Percentiles rank a stretch among this genome's conserved stretches.
These are phyloP conservation scores for Cinclus cinclus DNA, from an alignment of 2,113 vertebrate species.

Conservation along the genomic window DNA sequence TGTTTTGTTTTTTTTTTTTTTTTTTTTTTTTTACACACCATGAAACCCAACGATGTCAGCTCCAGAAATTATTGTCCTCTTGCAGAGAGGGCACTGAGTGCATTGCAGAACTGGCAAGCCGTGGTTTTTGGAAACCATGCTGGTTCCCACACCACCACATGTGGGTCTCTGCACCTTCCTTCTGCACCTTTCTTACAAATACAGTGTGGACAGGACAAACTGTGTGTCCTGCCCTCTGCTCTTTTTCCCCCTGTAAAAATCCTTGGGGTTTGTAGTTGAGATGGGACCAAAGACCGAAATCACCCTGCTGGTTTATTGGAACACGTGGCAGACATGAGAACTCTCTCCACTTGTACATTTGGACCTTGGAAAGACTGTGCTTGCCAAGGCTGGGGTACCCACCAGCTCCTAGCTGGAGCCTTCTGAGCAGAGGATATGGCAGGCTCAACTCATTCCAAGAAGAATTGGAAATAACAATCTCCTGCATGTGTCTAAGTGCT, in stretches of 20 bases:
- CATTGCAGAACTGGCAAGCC: fast-evolving
- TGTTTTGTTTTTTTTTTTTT: background rate
- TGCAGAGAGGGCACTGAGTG: background rate
- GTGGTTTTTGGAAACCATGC: background rate
- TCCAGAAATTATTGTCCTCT: background rate
- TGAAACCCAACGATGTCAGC: background rate
- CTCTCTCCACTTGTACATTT: background rate
- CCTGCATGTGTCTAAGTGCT: constrained; percentile 35
- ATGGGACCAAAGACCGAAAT: background rate
- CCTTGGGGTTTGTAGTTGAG: background rate
- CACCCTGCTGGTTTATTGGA: background rate
- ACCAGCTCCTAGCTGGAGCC: background rate
- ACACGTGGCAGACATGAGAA: background rate
- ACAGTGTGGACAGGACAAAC: background rate
- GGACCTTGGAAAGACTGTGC: background rate
- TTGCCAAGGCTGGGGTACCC: background rate
- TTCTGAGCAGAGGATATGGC: constrained; percentile 6
- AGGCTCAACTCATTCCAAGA: constrained; percentile 42
- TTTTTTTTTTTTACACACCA: background rate
- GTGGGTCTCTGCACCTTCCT: background rate
- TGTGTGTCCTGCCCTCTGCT: background rate
- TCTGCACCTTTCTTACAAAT: background rate
- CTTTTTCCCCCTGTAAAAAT: background rate
- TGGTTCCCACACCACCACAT: background rate
- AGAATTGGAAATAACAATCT: constrained; percentile 12